Evolutionary conservation across 2,113 vertebrate species (phyloP).

Genomic region (Chauna torquata): DNA sequence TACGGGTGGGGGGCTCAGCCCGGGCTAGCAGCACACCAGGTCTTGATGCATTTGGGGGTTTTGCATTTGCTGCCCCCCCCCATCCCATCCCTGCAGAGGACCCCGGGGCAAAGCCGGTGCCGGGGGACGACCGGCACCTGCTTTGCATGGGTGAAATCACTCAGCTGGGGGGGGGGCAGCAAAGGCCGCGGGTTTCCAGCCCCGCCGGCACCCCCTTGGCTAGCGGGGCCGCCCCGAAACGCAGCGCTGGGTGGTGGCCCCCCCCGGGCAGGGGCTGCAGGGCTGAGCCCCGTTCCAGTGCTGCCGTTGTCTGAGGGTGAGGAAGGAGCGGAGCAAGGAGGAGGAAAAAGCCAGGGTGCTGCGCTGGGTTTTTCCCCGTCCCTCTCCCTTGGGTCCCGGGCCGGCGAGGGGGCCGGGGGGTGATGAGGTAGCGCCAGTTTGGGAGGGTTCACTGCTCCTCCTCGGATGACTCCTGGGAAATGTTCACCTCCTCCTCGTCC

Average conservation of each 20-base stretch:
- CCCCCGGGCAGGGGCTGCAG: neutral
- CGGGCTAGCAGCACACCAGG: neutral
- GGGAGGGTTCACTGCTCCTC: slow-evolving; percentile 89
- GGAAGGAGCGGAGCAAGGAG: slow-evolving; percentile 21
- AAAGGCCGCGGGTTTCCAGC: neutral
- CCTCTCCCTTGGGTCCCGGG: slow-evolving; percentile 64
- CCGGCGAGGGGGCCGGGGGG: slow-evolving; percentile 80
- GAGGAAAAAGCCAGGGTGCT: slow-evolving; percentile 3
- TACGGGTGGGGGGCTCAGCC: neutral
- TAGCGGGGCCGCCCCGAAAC: neutral
- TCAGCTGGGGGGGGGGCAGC: neutral
- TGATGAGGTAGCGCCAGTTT: slow-evolving; percentile 83
- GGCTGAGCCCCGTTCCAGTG: slow-evolving; percentile 51
- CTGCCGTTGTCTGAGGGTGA: slow-evolving; percentile 45
- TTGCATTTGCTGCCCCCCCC: neutral
- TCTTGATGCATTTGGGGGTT: neutral
- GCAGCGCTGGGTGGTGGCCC: neutral
- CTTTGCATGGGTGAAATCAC: neutral
- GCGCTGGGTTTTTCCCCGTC: neutral
- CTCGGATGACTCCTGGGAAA: slow-evolving; percentile 93
- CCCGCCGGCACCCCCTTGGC: neutral
- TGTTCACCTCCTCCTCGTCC: slow-evolving; percentile 86
- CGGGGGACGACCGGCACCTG: neutral
- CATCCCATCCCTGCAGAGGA: neutral
- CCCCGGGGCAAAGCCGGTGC: neutral